These are phyloP conservation scores for Drosophila picticornis DNA, from an alignment of 2,888 invertebrate species.

Conservation along the genomic window DNA sequence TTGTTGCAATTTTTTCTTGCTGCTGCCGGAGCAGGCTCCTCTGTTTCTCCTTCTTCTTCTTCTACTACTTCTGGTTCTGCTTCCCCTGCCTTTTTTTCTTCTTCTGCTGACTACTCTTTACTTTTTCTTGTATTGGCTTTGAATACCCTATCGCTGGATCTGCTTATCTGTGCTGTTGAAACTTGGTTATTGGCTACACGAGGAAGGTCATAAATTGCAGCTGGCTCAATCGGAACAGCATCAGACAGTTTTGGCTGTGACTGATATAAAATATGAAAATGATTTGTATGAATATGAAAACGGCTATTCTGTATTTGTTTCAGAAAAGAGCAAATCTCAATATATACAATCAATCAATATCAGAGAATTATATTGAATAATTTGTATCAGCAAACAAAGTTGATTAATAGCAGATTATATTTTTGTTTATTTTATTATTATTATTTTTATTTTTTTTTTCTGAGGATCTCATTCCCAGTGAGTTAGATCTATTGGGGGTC, in stretches of 20 bases:
- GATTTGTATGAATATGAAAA: not conserved
- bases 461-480: not conserved
- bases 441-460: no score
- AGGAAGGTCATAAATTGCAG: not conserved
- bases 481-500: not conserved
- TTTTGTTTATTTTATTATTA: no score
- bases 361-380: not conserved
- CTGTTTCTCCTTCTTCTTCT: conserved; percentile 1
- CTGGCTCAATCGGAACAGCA: not conserved
- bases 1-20: conserved; percentile 71
- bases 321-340: not conserved
- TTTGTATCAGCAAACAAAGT: not conserved
- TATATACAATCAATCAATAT: not conserved
- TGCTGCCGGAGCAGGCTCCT: not conserved
- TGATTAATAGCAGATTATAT: not conserved
- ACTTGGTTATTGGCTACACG: not conserved
- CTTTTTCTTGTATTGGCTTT: not conserved
- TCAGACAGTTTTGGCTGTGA: not conserved
- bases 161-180: not conserved
- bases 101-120: not conserved
- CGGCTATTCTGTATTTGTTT: not conserved
- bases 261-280: not conserved
- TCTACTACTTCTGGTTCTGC: not conserved
- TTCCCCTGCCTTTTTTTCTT: not conserved
- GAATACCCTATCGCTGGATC: not conserved